Evolutionary conservation across 2,797 vertebrate genomes (phyloP).

Genomic region (Molothrus aeneus): DNA sequence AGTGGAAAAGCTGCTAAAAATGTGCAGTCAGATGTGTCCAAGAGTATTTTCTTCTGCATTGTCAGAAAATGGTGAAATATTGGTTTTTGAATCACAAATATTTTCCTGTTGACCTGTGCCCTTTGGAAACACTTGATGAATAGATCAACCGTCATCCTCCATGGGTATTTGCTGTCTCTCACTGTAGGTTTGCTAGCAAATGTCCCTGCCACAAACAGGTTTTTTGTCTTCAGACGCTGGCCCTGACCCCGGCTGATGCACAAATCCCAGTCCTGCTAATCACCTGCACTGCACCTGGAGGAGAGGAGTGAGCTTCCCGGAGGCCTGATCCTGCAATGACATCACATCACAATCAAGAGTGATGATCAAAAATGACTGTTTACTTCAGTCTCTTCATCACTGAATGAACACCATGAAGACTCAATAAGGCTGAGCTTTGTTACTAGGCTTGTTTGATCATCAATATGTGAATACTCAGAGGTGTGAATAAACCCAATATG

Average conservation of each 20-base stretch:
- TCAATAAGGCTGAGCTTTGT: not conserved
- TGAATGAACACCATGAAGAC: not conserved
- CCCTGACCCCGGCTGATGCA: not conserved
- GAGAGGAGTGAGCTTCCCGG: not conserved
- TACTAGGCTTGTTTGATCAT: not conserved
- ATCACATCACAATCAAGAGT: not conserved
- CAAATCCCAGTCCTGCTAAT: not conserved
- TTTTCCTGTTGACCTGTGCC: not conserved
- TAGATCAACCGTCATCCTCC: not conserved
- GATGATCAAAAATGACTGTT: not conserved
- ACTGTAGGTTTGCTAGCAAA: not conserved
- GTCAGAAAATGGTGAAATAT: not conserved
- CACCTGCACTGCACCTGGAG: not conserved
- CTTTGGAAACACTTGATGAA: not conserved
- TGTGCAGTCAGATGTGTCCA: not conserved
- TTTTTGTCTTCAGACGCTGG: not conserved
- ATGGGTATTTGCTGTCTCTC: not conserved
- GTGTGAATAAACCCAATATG: not conserved
- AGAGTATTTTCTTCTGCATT: not conserved
- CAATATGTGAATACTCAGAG: not conserved
- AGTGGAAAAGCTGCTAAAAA: not conserved
- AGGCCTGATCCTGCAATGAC: not conserved
- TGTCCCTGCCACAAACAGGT: not conserved
- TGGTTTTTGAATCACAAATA: not conserved
- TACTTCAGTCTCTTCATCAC: not conserved